Evolutionary conservation across 2,797 vertebrate species (phyloP).

Genomic region (Cirrhinus molitorella): DNA sequence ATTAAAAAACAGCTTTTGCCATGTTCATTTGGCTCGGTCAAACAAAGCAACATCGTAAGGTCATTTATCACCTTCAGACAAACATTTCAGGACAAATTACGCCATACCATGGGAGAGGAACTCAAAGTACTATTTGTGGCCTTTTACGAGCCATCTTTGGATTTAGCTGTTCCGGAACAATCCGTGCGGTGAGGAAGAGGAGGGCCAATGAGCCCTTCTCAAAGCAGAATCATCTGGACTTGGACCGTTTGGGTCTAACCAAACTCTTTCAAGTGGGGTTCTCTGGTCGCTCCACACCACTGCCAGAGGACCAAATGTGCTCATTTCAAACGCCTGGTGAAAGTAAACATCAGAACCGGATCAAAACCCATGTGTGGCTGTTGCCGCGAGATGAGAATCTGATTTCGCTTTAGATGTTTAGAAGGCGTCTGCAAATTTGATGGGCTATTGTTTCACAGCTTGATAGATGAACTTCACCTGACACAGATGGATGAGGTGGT

Average conservation of each 20-base stretch:
- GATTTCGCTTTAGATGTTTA: conserved; percentile 7
- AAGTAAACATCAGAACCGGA: conserved; percentile 33
- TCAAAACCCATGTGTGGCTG: conserved; percentile 40
- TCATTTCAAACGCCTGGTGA: neutral
- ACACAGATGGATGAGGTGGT: conserved; percentile 36
- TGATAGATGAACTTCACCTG: conserved; percentile 66
- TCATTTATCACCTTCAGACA: conserved; percentile 3
- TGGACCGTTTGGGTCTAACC: conserved; percentile 46
- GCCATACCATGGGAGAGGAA: neutral
- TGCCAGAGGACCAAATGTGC: conserved; percentile 20
- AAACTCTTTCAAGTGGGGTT: conserved; percentile 58
- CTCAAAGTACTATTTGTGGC: conserved; percentile 19
- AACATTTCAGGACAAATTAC: neutral
- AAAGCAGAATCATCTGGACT: conserved; percentile 46
- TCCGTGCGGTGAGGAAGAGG: conserved; percentile 37
- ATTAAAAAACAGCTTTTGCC: conserved; percentile 12
- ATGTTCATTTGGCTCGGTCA: conserved; percentile 5
- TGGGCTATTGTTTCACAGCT: conserved; percentile 59
- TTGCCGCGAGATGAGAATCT: neutral
- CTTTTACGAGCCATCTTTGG: conserved; percentile 28
- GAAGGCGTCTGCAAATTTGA: neutral
- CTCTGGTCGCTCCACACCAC: neutral
- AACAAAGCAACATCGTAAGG: neutral
- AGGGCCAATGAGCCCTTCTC: neutral
- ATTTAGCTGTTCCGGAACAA: conserved; percentile 41